Percentiles rank a stretch among this genome's conserved stretches.
Evolutionary conservation across 2,888 invertebrate genomes (phyloP).

Genomic region (Brachycybe producta): DNA sequence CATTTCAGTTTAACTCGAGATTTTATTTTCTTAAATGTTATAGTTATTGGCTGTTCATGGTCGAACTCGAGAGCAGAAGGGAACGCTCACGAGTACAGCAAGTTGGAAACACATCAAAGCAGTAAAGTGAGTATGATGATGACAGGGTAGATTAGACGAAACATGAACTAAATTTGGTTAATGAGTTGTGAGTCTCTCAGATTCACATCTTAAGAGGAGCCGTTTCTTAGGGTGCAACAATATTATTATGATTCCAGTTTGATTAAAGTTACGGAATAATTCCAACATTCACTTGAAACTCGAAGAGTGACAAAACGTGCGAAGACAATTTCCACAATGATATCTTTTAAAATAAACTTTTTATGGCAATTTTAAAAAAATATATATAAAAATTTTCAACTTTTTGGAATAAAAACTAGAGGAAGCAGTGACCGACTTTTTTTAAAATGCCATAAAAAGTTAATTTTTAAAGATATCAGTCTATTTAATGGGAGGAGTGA

Average conservation of each 20-base stretch:
- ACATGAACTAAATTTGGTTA: background rate
- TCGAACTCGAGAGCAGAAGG: conserved; percentile 86
- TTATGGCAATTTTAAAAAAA: too few species aligned
- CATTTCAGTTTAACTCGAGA: background rate
- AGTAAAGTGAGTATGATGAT: conserved; percentile 57
- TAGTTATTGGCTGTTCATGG: conserved; percentile 90
- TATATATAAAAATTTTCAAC: too few species aligned
- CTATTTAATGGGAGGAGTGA: too few species aligned
- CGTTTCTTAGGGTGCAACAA: background rate
- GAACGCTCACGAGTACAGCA: conserved; percentile 86
- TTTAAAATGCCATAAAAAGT: too few species aligned
- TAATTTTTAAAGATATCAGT: too few species aligned
- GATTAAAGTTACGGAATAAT: too few species aligned
- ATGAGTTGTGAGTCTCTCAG: background rate
- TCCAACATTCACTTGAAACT: too few species aligned
- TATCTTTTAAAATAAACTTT: too few species aligned
- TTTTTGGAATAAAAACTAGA: too few species aligned
- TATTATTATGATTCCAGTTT: background rate
- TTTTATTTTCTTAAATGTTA: conserved; percentile 4
- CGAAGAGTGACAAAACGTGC: too few species aligned
- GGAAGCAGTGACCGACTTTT: too few species aligned
- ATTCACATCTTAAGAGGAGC: background rate
- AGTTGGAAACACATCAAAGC: conserved; percentile 87
- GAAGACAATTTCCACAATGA: too few species aligned
- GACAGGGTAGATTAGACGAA: background rate